These are phyloP conservation scores for Pharmacophagus antenor DNA, from an alignment of 2,888 invertebrate species.

Conservation along the genomic window DNA sequence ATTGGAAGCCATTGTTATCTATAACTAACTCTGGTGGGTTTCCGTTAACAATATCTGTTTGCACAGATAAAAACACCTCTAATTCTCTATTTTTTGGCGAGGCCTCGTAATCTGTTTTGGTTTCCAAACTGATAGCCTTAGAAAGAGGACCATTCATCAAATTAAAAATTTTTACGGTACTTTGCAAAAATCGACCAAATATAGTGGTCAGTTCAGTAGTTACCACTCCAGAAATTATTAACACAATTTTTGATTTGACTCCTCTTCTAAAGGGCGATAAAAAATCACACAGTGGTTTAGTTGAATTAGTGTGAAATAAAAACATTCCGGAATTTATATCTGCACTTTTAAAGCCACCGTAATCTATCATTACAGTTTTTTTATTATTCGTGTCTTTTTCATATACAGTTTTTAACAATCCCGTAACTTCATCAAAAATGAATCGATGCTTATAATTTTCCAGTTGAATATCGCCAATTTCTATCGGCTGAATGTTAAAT, in stretches of 20 bases:
- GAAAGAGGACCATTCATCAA: constrained; percentile 83
- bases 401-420: constrained; percentile 89
- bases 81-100: constrained; percentile 92
- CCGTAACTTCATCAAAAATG: constrained; percentile 89
- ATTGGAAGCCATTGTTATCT: constrained; percentile 96
- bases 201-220: constrained; percentile 91
- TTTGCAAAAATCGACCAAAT: constrained; percentile 87
- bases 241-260: constrained; percentile 75
- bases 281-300: constrained; percentile 89
- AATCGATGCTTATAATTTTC: constrained; percentile 90
- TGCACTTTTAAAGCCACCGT: constrained; percentile 92
- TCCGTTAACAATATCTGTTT: constrained; percentile 90
- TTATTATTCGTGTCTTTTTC: constrained; percentile 70
- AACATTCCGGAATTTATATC: constrained; percentile 96
- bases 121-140: constrained; percentile 88
- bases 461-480: constrained; percentile 89
- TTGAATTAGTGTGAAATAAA: constrained; percentile 93
- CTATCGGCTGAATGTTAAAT: constrained; percentile 83
- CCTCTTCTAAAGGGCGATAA: constrained; percentile 85
- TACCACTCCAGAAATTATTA: constrained; percentile 91
- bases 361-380: constrained; percentile 79
- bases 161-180: constrained; percentile 90
- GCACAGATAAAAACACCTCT: constrained; percentile 93
- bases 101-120: constrained; percentile 89
- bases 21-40: constrained; percentile 90